A percentile compares a stretch with the other conserved stretches of the same genome.
phyloP scores from a whole-genome alignment of 2,888 invertebrate species.

The Diarsia brunnea region DNA sequence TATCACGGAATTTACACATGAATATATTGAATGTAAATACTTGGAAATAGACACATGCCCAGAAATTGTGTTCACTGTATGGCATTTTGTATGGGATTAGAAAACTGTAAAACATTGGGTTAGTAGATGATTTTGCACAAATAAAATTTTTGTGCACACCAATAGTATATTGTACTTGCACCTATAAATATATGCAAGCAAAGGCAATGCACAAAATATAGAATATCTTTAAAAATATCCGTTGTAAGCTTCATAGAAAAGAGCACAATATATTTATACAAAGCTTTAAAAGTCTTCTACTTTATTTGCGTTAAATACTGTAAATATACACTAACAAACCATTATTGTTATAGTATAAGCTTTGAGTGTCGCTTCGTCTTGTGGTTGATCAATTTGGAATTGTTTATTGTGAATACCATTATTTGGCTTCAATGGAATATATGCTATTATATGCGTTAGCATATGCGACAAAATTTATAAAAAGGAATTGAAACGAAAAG shows the following conservation, averaged over 20 bases:
- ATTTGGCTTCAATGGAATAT: conserved; percentile 82
- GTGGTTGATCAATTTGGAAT: conserved; percentile 90
- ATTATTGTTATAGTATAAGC: conserved; percentile 80
- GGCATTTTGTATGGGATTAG: neutral
- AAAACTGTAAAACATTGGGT: neutral
- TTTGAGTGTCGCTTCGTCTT: conserved; percentile 86
- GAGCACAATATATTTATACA: conserved; percentile 61
- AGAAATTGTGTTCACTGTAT: neutral
- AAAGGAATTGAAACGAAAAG: conserved; percentile 64
- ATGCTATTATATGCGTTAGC: conserved; percentile 40
- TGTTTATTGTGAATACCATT: conserved; percentile 80
- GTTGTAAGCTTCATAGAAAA: conserved; percentile 42
- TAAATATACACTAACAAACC: conserved; percentile 90
- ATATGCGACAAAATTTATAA: conserved; percentile 55
- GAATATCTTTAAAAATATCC: conserved; percentile 16
- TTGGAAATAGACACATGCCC: neutral
- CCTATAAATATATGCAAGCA: conserved; percentile 19
- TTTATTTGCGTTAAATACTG: conserved; percentile 74
- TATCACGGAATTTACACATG: neutral
- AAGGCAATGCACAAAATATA: conserved; percentile 27
- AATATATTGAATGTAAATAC: neutral
- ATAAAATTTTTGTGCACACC: neutral
- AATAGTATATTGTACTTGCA: conserved; percentile 26
- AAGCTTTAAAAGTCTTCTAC: conserved; percentile 67
- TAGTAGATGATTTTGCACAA: neutral